Evolutionary conservation across 2,888 invertebrate species (phyloP), one percentile per base, ranked within the genome.

Genomic region (Drosophila monieri): DNA sequence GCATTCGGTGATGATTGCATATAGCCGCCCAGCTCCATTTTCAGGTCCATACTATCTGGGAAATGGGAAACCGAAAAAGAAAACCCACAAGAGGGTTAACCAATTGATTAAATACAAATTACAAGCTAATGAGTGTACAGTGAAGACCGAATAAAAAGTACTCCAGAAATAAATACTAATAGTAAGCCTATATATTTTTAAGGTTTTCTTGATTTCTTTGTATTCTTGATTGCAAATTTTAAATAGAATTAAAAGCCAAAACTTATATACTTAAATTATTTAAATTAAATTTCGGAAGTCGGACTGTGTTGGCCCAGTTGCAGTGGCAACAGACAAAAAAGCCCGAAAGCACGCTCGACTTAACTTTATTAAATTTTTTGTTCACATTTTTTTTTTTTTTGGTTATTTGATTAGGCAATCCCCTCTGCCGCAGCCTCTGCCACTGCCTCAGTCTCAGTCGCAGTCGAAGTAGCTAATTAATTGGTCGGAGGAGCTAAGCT

Each of bases 1-100:
- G 85, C 80, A 61, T 80, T 88, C 46, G 80, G 69, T 51, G 80
- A 66, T 18, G 83, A 73, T 74, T 83, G 85, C 15, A 72, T 25
- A 57, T 76, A 80, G 48, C 70, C 64, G 23, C 85, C 86, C 78
- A 88, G 41, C 25, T 80, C 80, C 85, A 83, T 80, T 58, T 60
- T 44, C 21, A 70, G 68, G 43, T 55, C 43, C 60, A 37, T 55
- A 25, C 14, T 53, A 47, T 47, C 39, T 41, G 10, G 47, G 21
- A 67, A 72, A 18, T 57, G 6, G 12, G 14, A 23, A 14, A 32
- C 6, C 32, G 9, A 14, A 27, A 15, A 39, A 44, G 14, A 66
- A 60, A 54, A 61, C 8, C 15, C 37, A 58, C 12, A 47, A 61
- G 56, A 60, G 64, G 39, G 39, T 78, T 55, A 77, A 71, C 74